A percentile compares a stretch with the other conserved stretches of the same genome.
Evolutionary conservation across 2,888 invertebrate species (phyloP).

Genomic region (Meta bourneti): DNA sequence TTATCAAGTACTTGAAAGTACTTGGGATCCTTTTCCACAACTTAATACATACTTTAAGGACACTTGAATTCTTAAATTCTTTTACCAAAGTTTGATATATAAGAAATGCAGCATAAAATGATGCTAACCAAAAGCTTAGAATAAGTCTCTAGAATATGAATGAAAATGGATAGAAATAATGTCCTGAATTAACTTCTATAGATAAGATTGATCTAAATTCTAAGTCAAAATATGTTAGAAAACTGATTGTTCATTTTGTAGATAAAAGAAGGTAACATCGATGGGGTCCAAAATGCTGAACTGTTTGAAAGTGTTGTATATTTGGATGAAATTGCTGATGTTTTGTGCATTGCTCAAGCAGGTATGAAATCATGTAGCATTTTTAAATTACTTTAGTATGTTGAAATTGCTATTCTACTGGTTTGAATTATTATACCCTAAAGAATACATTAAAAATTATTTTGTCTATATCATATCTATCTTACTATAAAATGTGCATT

Average conservation of each 20-base stretch:
- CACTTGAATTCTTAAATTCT: too few species aligned
- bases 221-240: too few species aligned
- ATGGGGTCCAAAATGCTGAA: slow-evolving; percentile 86
- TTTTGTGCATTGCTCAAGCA: slow-evolving; percentile 94
- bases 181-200: too few species aligned
- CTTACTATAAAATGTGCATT: background rate
- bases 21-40: too few species aligned
- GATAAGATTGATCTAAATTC: too few species aligned
- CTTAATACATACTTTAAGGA: too few species aligned
- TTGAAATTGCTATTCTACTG: background rate
- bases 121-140: too few species aligned
- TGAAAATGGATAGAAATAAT: too few species aligned
- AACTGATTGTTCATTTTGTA: slow-evolving; percentile 29
- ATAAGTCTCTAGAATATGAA: too few species aligned
- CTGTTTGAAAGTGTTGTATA: slow-evolving; percentile 97
- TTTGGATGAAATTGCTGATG: slow-evolving; percentile 96
- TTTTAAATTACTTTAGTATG: background rate
- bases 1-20: too few species aligned
- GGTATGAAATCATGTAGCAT: slow-evolving; percentile 35
- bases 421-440: background rate
- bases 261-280: slow-evolving; percentile 80
- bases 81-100: too few species aligned
- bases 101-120: too few species aligned
- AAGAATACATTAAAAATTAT: background rate
- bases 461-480: background rate